phyloP scores from a whole-genome alignment of 2,113 vertebrate genomes.

The Eleginops maclovinus region DNA sequence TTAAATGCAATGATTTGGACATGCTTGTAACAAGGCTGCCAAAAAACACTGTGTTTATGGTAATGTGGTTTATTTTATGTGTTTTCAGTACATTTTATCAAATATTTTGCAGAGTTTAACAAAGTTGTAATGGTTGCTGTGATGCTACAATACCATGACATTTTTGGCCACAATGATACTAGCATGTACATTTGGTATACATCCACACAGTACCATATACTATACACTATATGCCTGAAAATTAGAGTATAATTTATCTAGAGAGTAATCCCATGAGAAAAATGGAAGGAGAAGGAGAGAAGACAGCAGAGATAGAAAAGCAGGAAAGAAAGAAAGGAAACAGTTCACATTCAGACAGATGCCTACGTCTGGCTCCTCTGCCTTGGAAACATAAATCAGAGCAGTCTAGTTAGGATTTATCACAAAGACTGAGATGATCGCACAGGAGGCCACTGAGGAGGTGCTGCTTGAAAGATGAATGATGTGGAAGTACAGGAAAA shows the following conservation, averaged over 20 bases:
- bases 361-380: slow-evolving; percentile 26
- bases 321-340: slow-evolving; percentile 9
- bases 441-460: slow-evolving; percentile 36
- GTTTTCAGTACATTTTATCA: neutral
- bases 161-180: neutral
- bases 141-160: neutral
- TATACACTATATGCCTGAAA: neutral
- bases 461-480: slow-evolving; percentile 42
- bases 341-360: slow-evolving; percentile 35
- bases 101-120: neutral
- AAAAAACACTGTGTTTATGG: neutral
- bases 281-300: neutral
- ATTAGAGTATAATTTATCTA: slow-evolving; percentile 4
- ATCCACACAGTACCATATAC: neutral
- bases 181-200: neutral
- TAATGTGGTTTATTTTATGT: neutral
- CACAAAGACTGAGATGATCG: slow-evolving; percentile 59
- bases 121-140: neutral
- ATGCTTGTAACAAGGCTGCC: neutral
- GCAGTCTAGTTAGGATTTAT: slow-evolving; percentile 55
- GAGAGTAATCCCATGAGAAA: neutral
- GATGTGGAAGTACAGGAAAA: slow-evolving; percentile 16
- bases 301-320: neutral
- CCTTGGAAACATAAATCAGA: slow-evolving; percentile 58
- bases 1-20: neutral